Percentiles rank a stretch among this genome's conserved stretches.
Evolutionary conservation across 2,797 vertebrate genomes (phyloP).

Genomic region (Xyrichtys novacula): DNA sequence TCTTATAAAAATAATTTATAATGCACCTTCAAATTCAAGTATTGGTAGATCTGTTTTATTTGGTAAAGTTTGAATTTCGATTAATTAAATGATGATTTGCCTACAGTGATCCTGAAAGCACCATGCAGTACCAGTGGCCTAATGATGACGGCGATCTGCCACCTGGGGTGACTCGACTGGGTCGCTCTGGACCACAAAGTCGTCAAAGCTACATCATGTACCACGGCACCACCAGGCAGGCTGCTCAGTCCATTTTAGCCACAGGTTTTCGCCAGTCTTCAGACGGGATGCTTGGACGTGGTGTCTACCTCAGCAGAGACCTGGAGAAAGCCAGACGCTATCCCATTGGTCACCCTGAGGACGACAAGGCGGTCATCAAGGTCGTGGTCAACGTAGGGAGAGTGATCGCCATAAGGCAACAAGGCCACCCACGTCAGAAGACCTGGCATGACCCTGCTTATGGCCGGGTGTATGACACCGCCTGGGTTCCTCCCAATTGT

Average conservation of each 20-base stretch:
- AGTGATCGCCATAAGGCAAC: constrained; percentile 58
- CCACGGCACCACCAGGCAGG: constrained; percentile 65
- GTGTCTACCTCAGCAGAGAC: constrained; percentile 82
- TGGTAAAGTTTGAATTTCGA: too few relatives aligned
- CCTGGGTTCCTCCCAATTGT: constrained; percentile 77
- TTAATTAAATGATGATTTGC: too few relatives aligned
- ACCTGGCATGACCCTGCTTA: constrained; percentile 48
- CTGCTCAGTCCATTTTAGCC: background rate
- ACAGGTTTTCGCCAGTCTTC: constrained; percentile 43
- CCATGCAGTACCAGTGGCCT: constrained; percentile 29
- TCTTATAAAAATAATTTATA: too few relatives aligned
- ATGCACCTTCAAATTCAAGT: too few relatives aligned
- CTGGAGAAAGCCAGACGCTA: constrained; percentile 75
- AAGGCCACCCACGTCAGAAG: constrained; percentile 57
- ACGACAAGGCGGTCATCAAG: constrained; percentile 61
- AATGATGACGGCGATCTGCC: constrained; percentile 47
- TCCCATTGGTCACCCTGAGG: background rate
- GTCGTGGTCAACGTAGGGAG: constrained; percentile 68
- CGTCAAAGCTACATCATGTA: constrained; percentile 69
- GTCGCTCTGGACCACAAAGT: background rate
- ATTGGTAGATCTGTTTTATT: too few relatives aligned
- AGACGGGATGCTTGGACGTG: constrained; percentile 70
- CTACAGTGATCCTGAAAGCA: too few relatives aligned
- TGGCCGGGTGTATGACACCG: constrained; percentile 30
- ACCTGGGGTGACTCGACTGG: accelerated